Evolutionary conservation across 2,888 invertebrate genomes (phyloP).

Genomic region (Clunio marinus): DNA sequence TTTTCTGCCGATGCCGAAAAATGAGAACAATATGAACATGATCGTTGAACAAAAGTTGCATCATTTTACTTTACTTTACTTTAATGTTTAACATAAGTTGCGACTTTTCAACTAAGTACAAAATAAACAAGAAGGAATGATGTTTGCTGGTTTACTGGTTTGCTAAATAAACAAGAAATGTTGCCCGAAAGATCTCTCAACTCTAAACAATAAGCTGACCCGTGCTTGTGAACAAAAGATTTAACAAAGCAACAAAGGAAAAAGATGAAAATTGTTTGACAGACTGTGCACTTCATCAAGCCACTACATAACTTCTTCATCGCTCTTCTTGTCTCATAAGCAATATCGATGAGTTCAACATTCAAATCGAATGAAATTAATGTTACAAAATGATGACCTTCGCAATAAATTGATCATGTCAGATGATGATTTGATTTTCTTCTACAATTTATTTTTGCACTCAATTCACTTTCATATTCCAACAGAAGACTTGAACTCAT

Average conservation of each 20-base stretch:
- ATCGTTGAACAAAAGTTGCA: no score
- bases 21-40: neutral
- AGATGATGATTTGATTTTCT: no score
- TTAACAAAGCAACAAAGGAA: neutral
- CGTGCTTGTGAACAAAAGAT: neutral
- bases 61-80: no score
- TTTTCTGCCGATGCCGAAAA: neutral
- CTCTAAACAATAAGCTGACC: neutral
- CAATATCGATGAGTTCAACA: neutral
- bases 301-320: neutral
- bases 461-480: no score
- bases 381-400: neutral
- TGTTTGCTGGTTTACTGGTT: no score
- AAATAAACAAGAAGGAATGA: no score
- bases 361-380: neutral
- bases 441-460: no score
- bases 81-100: no score
- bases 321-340: neutral
- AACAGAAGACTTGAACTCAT: neutral
- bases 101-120: no score
- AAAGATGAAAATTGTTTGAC: neutral
- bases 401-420: no score
- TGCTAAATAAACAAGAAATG: no score
- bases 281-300: slow-evolving; percentile 3
- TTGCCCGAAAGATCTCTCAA: no score